Evolutionary conservation across 2,888 invertebrate species (phyloP).

Genomic region (Steinernema carpocapsae): DNA sequence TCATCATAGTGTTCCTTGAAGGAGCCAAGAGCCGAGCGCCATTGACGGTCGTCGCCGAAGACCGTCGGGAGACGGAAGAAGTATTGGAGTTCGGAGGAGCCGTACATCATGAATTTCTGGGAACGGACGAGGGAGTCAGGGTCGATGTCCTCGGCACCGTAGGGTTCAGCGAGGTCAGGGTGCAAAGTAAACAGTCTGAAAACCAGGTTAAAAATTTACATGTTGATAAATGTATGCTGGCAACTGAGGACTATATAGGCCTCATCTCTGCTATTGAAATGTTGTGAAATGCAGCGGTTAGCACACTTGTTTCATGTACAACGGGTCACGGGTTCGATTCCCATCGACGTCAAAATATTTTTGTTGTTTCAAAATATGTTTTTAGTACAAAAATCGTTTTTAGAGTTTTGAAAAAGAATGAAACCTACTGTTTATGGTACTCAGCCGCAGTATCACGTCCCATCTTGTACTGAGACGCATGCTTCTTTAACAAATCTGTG

Average conservation of each 20-base stretch:
- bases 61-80: slow-evolving; percentile 50
- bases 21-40: slow-evolving; percentile 50
- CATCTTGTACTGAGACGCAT: slow-evolving; percentile 53
- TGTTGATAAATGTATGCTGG: no score
- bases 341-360: no score
- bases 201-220: no score
- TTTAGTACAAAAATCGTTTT: no score
- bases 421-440: slow-evolving; percentile 57
- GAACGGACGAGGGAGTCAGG: slow-evolving; percentile 54
- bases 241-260: no score
- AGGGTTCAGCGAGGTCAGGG: slow-evolving; percentile 58
- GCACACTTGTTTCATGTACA: no score
- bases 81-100: slow-evolving; percentile 50
- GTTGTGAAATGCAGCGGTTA: no score
- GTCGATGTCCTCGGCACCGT: slow-evolving; percentile 60
- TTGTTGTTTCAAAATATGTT: no score
- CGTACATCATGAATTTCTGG: slow-evolving; percentile 58
- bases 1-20: slow-evolving; percentile 62
- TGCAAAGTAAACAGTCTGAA: slow-evolving; percentile 58
- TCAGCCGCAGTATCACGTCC: slow-evolving; percentile 53
- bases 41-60: slow-evolving; percentile 50
- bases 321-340: no score
- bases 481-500: slow-evolving; percentile 54
- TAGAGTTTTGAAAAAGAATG: not conserved
- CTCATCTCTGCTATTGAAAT: no score